Evolutionary conservation across 2,113 vertebrate genomes (phyloP), one percentile per base, ranked within the genome.

Genomic region (Muntiacus muntjak): DNA sequence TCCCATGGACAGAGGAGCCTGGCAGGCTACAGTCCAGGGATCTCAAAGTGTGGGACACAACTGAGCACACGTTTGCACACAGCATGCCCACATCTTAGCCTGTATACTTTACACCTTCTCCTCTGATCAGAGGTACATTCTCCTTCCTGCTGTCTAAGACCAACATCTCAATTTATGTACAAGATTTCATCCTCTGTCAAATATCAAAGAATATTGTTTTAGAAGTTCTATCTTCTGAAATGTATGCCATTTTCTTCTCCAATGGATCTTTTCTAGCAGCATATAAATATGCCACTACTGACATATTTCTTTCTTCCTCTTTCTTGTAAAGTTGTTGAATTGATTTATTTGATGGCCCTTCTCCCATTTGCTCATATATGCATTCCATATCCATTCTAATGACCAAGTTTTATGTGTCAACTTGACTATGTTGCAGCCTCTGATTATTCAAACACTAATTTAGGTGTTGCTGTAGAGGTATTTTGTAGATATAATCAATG

Each of bases 401-500:
- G 84, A 52, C 9, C 19, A 82, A 74, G 10, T 88, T 83, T 43
- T 43, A 58, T 54, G 13, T 43, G 7, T 67, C 71, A 64, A 30
- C 71, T 47, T 81, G 19, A 52, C 33, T 60, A 74, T 19, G 45
- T 12, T 60, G 2, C 11, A 60, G 52, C 58, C 33, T 81, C 26
- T 82, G n/a, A 76, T 89, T 89, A 93, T 54, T 88, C 85, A 45
- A 93, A 91, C 43, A 85, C 26, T n/a, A 54, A 60, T 74, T 43
- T 95, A 84, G 52, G 6, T 30, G 30, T n/a, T 89, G 54, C 7
- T 30, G 16, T 83, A 50, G 50, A n/a, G 54, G 12, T 89, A 23
- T 84, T 81, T 84, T 45, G 13, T 36, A 84, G 54, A 76, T 45
- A 17, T 2, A 7, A 76, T 62, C 88, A 52, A 30, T 45, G 52